phyloP scores from a whole-genome alignment of 2,888 invertebrate genomes.

The Heliconius ismenius region DNA sequence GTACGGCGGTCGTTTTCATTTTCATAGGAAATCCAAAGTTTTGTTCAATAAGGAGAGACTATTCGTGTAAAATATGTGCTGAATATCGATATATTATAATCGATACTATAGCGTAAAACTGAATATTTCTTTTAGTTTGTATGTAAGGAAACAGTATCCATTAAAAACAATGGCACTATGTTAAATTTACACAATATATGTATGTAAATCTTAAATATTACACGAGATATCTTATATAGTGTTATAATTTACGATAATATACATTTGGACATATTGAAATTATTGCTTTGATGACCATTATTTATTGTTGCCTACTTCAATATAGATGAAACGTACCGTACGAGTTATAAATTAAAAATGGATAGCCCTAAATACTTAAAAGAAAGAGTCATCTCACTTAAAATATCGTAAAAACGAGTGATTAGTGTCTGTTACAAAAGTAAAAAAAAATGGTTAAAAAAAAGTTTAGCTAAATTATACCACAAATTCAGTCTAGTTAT shows the following conservation, averaged over 20 bases:
- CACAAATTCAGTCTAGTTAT: background rate
- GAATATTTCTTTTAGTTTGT: background rate
- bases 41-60: slow-evolving; percentile 7
- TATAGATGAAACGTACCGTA: background rate
- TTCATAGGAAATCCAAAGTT: background rate
- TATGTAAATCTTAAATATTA: slow-evolving; percentile 18
- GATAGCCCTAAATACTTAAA: background rate
- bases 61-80: background rate
- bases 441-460: background rate
- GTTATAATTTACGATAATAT: slow-evolving; percentile 6
- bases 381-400: slow-evolving; percentile 1
- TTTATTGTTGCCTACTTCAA: slow-evolving; percentile 7
- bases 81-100: background rate
- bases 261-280: slow-evolving; percentile 19
- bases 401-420: background rate
- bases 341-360: slow-evolving; percentile 4
- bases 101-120: background rate
- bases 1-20: background rate
- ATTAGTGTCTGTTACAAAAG: background rate
- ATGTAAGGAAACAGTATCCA: slow-evolving; percentile 12
- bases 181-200: slow-evolving; percentile 9
- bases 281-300: slow-evolving; percentile 24
- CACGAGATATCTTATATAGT: slow-evolving; percentile 12
- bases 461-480: background rate
- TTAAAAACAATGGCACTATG: slow-evolving; percentile 21